Conservation (phyloP, 2,888 invertebrate species). For the Ichneumoninae sp. region DNA sequence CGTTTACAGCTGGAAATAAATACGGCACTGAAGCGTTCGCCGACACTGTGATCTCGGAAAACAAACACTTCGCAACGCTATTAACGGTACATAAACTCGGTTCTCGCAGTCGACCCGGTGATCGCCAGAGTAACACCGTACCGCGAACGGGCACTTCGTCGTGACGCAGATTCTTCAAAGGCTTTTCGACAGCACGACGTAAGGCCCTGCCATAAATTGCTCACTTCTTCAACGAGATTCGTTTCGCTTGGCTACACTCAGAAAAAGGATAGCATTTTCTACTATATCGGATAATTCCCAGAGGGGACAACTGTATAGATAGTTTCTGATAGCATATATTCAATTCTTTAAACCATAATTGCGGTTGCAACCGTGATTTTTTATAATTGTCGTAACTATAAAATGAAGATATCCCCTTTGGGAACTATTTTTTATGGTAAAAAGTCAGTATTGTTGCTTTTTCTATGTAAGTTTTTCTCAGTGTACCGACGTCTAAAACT, state of each 20-base stretch:
- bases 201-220: not conserved
- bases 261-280: too few relatives aligned
- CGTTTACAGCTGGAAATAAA: constrained; percentile 48
- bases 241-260: not conserved
- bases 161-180: not conserved
- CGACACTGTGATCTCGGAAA: constrained; percentile 5
- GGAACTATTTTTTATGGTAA: too few relatives aligned
- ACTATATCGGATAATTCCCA: too few relatives aligned
- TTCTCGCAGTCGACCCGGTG: not conserved
- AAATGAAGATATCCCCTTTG: too few relatives aligned
- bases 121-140: not conserved
- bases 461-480: too few relatives aligned
- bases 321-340: too few relatives aligned
- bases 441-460: too few relatives aligned
- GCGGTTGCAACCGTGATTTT: too few relatives aligned
- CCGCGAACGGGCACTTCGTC: constrained; percentile 4
- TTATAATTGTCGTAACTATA: too few relatives aligned
- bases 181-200: not conserved
- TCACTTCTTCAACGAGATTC: not conserved
- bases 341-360: too few relatives aligned
- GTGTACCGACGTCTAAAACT: not conserved
- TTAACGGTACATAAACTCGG: constrained; percentile 15
- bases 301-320: too few relatives aligned
- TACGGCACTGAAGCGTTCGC: not conserved
- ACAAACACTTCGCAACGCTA: constrained; percentile 30